Percentiles rank a stretch among this genome's conserved stretches.
phyloP scores from a whole-genome alignment of 64 coral and sea anemone genomes.

The Stylophora pistillata region DNA sequence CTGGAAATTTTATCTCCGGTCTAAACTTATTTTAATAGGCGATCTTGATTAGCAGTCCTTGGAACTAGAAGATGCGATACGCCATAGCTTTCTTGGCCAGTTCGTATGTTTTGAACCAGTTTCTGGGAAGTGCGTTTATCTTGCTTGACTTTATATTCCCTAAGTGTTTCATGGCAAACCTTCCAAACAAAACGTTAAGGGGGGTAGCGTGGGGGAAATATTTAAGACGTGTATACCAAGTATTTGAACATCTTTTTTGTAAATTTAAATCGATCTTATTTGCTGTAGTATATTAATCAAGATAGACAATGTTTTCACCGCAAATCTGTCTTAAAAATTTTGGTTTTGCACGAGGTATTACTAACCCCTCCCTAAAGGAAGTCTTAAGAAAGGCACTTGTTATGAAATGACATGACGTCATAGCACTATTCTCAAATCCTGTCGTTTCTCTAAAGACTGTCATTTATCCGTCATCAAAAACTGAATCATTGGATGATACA shows the following conservation, averaged over 20 bases:
- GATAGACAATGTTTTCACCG: too few relatives aligned
- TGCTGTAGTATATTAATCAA: neutral
- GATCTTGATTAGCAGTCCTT: neutral
- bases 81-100: neutral
- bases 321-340: neutral
- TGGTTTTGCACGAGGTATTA: neutral
- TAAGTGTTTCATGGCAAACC: neutral
- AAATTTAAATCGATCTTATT: neutral
- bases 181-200: neutral
- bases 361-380: conserved; percentile 29
- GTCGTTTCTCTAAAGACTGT: neutral
- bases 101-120: conserved; percentile 5
- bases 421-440: neutral
- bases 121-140: conserved; percentile 46
- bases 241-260: neutral
- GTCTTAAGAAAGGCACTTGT: neutral
- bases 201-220: neutral
- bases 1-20: neutral
- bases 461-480: neutral
- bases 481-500: too few relatives aligned
- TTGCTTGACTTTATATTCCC: neutral
- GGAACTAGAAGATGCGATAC: conserved; percentile 18
- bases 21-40: neutral
- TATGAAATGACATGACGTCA: conserved; percentile 4
- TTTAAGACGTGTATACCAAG: neutral